These are phyloP conservation scores for Phengaris alcon DNA, from an alignment of 2,888 invertebrate genomes.

Conservation along the genomic window DNA sequence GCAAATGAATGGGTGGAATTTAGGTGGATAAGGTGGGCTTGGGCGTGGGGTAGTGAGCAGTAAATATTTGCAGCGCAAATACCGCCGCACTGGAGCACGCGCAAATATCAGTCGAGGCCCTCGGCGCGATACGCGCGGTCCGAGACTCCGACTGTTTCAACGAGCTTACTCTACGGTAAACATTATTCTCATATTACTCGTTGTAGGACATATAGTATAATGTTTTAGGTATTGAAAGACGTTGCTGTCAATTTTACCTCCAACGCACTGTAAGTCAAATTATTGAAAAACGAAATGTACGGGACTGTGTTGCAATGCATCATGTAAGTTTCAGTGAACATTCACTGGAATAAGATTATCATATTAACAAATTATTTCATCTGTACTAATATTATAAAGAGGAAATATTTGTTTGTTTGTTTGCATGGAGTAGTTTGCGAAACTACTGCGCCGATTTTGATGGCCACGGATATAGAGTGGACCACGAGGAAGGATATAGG, in stretches of 20 bases:
- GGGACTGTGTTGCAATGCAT: too few relatives aligned
- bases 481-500: too few relatives aligned
- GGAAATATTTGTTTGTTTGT: too few relatives aligned
- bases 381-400: too few relatives aligned
- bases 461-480: too few relatives aligned
- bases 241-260: neutral
- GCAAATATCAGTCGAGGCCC: constrained; percentile 67
- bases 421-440: too few relatives aligned
- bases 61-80: constrained; percentile 63
- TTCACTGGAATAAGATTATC: too few relatives aligned
- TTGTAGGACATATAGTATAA: constrained; percentile 9
- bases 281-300: neutral
- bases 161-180: constrained; percentile 52
- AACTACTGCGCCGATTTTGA: too few relatives aligned
- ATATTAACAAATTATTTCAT: too few relatives aligned
- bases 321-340: too few relatives aligned
- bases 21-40: constrained; percentile 31
- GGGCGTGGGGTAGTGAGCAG: constrained; percentile 30
- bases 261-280: neutral
- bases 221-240: constrained; percentile 14
- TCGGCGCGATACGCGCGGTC: constrained; percentile 52
- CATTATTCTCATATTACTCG: constrained; percentile 43
- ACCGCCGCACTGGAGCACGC: constrained; percentile 55
- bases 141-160: constrained; percentile 33
- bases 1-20: constrained; percentile 38